A percentile compares a stretch with the other conserved stretches of the same genome.
These are phyloP conservation scores for Miichthys miiuy DNA, from an alignment of 2,797 vertebrate species.

Conservation along the genomic window DNA sequence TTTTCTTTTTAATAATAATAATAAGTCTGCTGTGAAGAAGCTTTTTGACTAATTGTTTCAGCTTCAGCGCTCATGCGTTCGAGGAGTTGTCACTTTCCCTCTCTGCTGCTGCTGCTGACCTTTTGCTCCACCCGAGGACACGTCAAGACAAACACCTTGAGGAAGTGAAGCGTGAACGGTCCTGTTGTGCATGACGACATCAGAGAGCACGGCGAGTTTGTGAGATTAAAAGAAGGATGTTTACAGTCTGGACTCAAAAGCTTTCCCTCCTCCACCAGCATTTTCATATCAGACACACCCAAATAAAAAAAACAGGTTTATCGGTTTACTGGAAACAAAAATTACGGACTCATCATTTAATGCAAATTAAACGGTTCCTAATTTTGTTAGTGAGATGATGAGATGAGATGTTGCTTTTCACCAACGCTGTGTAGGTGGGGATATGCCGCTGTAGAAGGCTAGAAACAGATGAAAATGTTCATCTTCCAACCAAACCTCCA, in stretches of 20 bases:
- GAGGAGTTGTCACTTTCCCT: background rate
- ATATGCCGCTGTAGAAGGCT: slow-evolving; percentile 29
- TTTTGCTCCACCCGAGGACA: slow-evolving; percentile 31
- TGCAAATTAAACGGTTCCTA: slow-evolving; percentile 27
- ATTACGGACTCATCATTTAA: slow-evolving; percentile 3
- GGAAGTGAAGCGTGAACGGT: slow-evolving; percentile 8
- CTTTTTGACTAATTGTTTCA: background rate
- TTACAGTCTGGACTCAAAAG: background rate
- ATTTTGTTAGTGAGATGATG: slow-evolving; percentile 21
- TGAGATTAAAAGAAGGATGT: background rate
- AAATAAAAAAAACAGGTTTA: too few species aligned
- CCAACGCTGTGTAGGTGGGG: slow-evolving; percentile 49
- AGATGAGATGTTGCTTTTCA: too few species aligned
- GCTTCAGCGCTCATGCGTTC: background rate
- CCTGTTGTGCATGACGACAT: slow-evolving; percentile 11
- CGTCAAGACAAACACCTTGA: slow-evolving; percentile 10
- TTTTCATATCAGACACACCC: background rate
- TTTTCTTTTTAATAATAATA: background rate
- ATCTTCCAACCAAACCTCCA: slow-evolving; percentile 8
- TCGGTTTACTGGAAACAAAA: background rate
- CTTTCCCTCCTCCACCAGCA: background rate
- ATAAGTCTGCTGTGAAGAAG: background rate
- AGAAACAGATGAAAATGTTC: slow-evolving; percentile 15
- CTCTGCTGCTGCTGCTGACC: slow-evolving; percentile 30
- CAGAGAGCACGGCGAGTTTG: background rate